Evolutionary conservation across 1,140 invertebrate genomes (phyloP).

Genomic region (Apis florea): DNA sequence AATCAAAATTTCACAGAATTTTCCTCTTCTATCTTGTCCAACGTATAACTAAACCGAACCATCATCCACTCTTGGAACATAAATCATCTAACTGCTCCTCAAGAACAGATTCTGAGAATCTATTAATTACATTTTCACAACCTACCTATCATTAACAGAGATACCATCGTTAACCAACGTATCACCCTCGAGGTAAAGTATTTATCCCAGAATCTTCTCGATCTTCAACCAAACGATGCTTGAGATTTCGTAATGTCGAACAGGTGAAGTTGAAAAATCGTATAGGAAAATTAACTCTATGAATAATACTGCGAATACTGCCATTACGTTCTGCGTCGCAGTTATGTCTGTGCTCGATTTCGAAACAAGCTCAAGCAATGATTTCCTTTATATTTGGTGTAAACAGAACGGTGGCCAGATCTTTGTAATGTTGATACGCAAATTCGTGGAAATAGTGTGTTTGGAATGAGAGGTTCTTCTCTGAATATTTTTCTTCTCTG

Average conservation of each 20-base stretch:
- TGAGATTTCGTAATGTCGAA: background rate
- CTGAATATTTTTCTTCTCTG: background rate
- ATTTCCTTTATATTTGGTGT: conserved; percentile 10
- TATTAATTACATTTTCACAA: conserved; percentile 9
- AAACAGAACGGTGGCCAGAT: no score
- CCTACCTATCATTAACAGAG: background rate
- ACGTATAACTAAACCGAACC: no score
- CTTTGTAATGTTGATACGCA: background rate
- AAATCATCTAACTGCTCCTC: background rate
- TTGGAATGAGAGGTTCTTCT: conserved; percentile 3
- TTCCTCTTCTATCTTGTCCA: background rate
- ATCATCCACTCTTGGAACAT: background rate
- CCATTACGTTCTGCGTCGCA: background rate
- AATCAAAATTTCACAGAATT: background rate
- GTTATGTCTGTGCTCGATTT: conserved; percentile 10
- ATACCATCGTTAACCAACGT: no score
- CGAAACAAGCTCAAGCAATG: background rate
- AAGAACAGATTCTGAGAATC: background rate
- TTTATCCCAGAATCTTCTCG: background rate
- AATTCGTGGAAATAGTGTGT: background rate
- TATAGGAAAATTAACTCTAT: conserved; percentile 15
- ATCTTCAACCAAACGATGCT: background rate
- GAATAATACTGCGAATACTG: conserved; percentile 2
- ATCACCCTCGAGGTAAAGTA: background rate
- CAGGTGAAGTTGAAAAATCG: background rate